A percentile compares a stretch with the other conserved stretches of the same genome.
Conservation (phyloP, 23 tunicate species). For the Ciona savignyi region DNA sequence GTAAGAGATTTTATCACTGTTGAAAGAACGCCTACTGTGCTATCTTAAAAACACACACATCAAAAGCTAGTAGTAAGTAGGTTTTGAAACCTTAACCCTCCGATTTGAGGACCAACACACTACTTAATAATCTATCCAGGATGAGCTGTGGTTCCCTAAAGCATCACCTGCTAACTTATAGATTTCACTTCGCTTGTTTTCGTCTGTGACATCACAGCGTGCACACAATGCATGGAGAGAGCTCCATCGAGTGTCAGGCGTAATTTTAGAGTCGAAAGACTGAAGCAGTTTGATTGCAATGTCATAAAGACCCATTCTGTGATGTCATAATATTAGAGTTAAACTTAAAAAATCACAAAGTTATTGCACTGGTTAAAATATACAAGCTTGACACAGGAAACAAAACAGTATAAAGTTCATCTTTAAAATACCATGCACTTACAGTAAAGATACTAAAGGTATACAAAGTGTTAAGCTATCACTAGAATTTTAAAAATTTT, state of each 20-base stretch:
- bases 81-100: too few relatives aligned
- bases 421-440: not conserved
- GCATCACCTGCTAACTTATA: not conserved
- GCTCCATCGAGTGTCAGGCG: constrained; percentile 23
- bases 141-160: too few relatives aligned
- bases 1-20: too few relatives aligned
- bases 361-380: not conserved
- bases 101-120: too few relatives aligned
- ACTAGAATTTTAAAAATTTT: too few relatives aligned
- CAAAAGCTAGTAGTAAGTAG: too few relatives aligned
- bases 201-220: constrained; percentile 12
- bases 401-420: not conserved
- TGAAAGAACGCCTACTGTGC: too few relatives aligned
- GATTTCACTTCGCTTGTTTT: not conserved
- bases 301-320: constrained; percentile 11
- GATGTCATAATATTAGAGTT: not conserved
- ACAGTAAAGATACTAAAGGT: not conserved
- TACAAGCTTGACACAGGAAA: not conserved
- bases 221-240: constrained; percentile 57
- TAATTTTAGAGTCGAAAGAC: constrained; percentile 12
- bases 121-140: too few relatives aligned
- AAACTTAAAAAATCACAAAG: too few relatives aligned
- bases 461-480: too few relatives aligned
- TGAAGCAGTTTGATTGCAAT: constrained; percentile 48
- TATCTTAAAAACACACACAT: too few relatives aligned